Percentiles rank a stretch among this genome's conserved stretches.
phyloP scores from a whole-genome alignment of 2,797 vertebrate genomes.

The Dendrocincla fuliginosa region DNA sequence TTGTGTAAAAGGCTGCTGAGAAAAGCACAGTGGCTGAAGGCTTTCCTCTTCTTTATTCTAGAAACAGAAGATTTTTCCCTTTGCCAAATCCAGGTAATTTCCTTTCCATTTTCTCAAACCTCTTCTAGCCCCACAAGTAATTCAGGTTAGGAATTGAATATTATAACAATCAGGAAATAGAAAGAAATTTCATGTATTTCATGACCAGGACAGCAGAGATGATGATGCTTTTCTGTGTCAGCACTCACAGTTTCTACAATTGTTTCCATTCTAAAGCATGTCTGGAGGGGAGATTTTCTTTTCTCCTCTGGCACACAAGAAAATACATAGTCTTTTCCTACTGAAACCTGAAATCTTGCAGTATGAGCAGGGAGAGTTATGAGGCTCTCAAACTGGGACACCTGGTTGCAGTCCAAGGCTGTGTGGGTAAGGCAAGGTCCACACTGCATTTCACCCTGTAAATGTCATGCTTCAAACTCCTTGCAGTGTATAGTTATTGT shows the following conservation, averaged over 20 bases:
- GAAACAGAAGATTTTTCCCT: slow-evolving; percentile 39
- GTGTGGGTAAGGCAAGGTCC: neutral
- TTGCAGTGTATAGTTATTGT: neutral
- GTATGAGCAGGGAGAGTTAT: neutral
- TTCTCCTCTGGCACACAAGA: neutral
- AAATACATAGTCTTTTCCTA: neutral
- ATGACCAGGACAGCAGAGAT: neutral
- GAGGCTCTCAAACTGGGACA: neutral
- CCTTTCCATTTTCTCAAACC: neutral
- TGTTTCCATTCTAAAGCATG: neutral
- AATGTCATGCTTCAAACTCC: neutral
- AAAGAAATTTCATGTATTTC: neutral
- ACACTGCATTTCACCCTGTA: neutral
- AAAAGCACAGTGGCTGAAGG: slow-evolving; percentile 13
- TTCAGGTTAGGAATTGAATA: neutral
- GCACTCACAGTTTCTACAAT: neutral
- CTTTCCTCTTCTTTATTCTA: slow-evolving; percentile 57
- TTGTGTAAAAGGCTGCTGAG: neutral
- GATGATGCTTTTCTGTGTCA: neutral
- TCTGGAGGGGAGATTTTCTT: neutral
- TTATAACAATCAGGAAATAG: neutral
- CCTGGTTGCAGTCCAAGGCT: neutral
- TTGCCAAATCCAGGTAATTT: slow-evolving; percentile 66
- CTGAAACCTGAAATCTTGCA: neutral
- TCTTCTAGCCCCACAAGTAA: neutral